Evolutionary conservation across 2,113 vertebrate species (phyloP), one percentile per base, ranked within the genome.

Genomic region (Danionella cerebrum): DNA sequence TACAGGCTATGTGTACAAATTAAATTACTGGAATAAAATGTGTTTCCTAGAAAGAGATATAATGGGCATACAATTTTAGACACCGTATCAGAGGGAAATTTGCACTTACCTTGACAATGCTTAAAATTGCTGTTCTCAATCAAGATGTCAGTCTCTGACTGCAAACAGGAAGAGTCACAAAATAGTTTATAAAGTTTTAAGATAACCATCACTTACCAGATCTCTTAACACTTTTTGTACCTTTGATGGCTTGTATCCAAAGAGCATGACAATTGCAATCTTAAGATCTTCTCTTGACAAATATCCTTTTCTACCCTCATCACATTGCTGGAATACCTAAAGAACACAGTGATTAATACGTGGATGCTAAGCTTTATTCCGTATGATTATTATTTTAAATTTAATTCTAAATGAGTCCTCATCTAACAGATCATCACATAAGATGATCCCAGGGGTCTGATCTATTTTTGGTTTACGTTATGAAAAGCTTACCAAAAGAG

Each of bases 221-320:
- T n/a, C n/a, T n/a, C n/a, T n/a, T 33, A 2, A 12, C 5, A 53
- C 33, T 53, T 33, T 18, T 10, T 38, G 19, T 66, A 88, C 78
- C 83, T 91, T 88, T 55, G 80, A 86, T 13, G 80, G 81, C 64
- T 92, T 89, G 68, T 87, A 90, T 41, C 79, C 85, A 82, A 91
- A 89, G 19, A 89, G 53, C 78, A 81, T 86, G 18, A 84, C 76
- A 7, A 86, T 74, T 13, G 78, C 81, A 25, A 89, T 76, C 76
- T 88, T 84, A 51, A 89, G 80, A 55, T 89, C 84, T 52, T 90
- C 85, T 79, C 87, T 79, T 76, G 65, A 88, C 47, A 90, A 70
- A 41, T 21, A 85, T n/a, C 81, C 80, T 71, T 88, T 86, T 13
- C 78, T 78, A n/a, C 73, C 80, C 76, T 81, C 72, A 70, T 83